Percentiles rank a stretch among this genome's conserved stretches.
These are phyloP conservation scores for Sericinus montela DNA, from an alignment of 2,888 invertebrate genomes.

Conservation along the genomic window DNA sequence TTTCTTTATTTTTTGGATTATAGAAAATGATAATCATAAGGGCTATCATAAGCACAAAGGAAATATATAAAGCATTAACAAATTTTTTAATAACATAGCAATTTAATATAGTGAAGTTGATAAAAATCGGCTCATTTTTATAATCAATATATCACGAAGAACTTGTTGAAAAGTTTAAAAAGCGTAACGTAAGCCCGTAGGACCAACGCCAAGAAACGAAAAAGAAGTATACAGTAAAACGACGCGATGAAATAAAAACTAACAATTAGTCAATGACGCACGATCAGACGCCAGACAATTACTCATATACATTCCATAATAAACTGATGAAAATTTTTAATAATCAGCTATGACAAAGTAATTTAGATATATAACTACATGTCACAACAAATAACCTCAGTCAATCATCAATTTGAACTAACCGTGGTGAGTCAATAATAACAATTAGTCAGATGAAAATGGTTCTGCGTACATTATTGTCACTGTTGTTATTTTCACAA, in stretches of 20 bases:
- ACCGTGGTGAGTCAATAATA: constrained; percentile 72
- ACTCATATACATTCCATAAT: constrained; percentile 18
- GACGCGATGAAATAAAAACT: background rate
- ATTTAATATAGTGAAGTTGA: too few relatives aligned
- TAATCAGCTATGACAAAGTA: constrained; percentile 53
- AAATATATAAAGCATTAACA: too few relatives aligned
- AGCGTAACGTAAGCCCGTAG: constrained; percentile 28
- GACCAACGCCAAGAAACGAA: constrained; percentile 58
- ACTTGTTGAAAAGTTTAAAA: background rate
- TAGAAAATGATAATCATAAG: too few relatives aligned
- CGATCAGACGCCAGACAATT: background rate
- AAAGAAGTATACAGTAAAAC: constrained; percentile 23
- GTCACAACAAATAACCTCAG: constrained; percentile 77
- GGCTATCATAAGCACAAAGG: too few relatives aligned
- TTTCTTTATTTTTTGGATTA: too few relatives aligned
- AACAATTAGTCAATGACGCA: background rate
- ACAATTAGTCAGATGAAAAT: constrained; percentile 68
- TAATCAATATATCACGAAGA: too few relatives aligned
- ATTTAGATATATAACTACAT: constrained; percentile 52
- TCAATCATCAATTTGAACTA: constrained; percentile 67
- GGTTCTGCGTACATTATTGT: constrained; percentile 76
- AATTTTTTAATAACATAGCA: too few relatives aligned
- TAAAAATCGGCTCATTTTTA: too few relatives aligned
- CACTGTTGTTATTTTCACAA: constrained; percentile 60
- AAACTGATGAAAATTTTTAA: constrained; percentile 30